Conservation (phyloP, 2,888 invertebrate genomes). For the Sycophila texana region DNA sequence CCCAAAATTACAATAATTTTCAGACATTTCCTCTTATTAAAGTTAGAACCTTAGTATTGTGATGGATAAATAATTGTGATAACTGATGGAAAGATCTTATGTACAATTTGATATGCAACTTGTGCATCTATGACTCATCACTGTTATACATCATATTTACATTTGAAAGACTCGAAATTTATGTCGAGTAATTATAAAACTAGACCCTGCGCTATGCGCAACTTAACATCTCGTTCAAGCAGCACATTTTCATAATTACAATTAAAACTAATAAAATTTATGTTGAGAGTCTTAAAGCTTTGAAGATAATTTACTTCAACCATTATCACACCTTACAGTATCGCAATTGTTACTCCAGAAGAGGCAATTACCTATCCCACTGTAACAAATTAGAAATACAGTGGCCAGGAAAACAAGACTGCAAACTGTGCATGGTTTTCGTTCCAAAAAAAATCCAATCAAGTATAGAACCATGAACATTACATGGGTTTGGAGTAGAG, state of each 20-base stretch:
- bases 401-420: constrained; percentile 95
- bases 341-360: constrained; percentile 93
- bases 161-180: constrained; percentile 52
- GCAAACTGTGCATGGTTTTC: constrained; percentile 98
- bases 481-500: constrained; percentile 95
- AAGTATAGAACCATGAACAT: constrained; percentile 98
- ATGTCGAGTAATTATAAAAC: constrained; percentile 48
- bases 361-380: constrained; percentile 95
- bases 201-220: constrained; percentile 43
- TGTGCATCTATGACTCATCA: constrained; percentile 44
- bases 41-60: constrained; percentile 28
- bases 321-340: constrained; percentile 69
- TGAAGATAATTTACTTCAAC: constrained; percentile 60
- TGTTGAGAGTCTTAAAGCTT: constrained; percentile 41
- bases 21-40: constrained; percentile 33
- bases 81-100: constrained; percentile 52
- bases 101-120: constrained; percentile 53
- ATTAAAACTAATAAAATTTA: constrained; percentile 50
- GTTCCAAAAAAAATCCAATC: constrained; percentile 96
- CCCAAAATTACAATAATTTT: constrained; percentile 27
- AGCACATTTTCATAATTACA: constrained; percentile 43
- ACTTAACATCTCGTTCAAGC: constrained; percentile 34
- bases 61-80: constrained; percentile 45
- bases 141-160: constrained; percentile 55
- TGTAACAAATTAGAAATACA: constrained; percentile 95